Percentiles rank a stretch among this genome's conserved stretches.
These are phyloP conservation scores for Masticophis lateralis DNA, from an alignment of 2,797 vertebrate genomes.

Conservation along the genomic window DNA sequence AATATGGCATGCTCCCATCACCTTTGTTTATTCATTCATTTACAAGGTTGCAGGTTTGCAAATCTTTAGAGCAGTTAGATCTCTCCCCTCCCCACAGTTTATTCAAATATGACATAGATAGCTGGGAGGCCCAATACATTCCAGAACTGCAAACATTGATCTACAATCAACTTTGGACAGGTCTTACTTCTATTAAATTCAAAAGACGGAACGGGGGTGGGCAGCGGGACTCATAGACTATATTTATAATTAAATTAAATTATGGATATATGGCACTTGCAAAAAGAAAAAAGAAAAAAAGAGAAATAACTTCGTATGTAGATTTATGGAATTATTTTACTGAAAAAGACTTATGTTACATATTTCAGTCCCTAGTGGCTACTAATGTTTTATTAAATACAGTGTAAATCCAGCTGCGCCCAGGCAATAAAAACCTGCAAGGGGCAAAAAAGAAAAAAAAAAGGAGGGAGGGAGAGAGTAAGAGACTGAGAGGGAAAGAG, in stretches of 20 bases:
- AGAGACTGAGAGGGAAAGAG: no score
- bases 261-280: conserved; percentile 54
- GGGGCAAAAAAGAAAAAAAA: conserved; percentile 29
- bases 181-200: conserved; percentile 53
- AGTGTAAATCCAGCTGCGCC: conserved; percentile 74
- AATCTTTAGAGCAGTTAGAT: not conserved
- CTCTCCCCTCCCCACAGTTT: not conserved
- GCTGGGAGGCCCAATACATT: conserved; percentile 32
- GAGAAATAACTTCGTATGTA: conserved; percentile 67
- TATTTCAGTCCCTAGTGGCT: conserved; percentile 75
- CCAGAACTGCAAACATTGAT: conserved; percentile 47
- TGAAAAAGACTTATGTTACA: conserved; percentile 76
- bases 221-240: conserved; percentile 24
- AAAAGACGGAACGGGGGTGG: not conserved
- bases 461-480: no score
- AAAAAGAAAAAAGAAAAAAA: not conserved
- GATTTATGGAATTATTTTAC: conserved; percentile 80
- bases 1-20: not conserved
- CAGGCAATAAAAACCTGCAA: conserved; percentile 71
- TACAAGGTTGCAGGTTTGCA: not conserved
- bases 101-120: conserved; percentile 46
- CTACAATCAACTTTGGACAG: conserved; percentile 54
- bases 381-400: conserved; percentile 80
- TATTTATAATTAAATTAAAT: conserved; percentile 71
- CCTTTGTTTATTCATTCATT: not conserved